Percentiles rank a stretch among this genome's conserved stretches.
phyloP scores from a whole-genome alignment of 2,113 vertebrate genomes.

The Hypocryptadius cinnamomeus region DNA sequence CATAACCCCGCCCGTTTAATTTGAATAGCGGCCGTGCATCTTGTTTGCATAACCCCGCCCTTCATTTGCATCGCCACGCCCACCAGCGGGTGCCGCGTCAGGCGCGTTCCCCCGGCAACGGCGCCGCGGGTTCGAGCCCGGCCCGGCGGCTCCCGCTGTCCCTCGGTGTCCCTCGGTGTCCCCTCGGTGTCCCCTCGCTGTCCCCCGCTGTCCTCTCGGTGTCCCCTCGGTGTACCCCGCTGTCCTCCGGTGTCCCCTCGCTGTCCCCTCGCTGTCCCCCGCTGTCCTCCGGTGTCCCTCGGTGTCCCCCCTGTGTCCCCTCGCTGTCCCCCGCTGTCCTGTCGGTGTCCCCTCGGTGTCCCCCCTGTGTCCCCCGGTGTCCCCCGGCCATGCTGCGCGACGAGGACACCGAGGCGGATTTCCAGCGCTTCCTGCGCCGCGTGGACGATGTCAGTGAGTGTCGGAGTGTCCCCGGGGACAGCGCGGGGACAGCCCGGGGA shows the following conservation, averaged over 20 bases:
- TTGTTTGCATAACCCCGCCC: neutral
- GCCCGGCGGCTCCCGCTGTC: neutral
- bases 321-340: no score
- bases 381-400: neutral
- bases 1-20: accelerated
- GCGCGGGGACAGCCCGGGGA: no score
- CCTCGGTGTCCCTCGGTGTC: neutral
- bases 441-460: neutral
- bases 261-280: neutral
- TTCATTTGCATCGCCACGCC: accelerated
- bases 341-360: neutral
- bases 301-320: neutral
- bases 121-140: neutral
- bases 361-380: accelerated
- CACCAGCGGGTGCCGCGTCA: accelerated
- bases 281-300: no score
- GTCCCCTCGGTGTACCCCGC: no score
- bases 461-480: neutral
- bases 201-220: neutral
- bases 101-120: neutral
- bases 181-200: neutral
- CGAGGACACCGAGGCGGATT: neutral
- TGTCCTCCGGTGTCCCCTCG: neutral
- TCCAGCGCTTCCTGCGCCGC: constrained; percentile 20
- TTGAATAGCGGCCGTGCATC: accelerated